Evolutionary conservation across 2,888 invertebrate species (phyloP).

Genomic region (Trachelus iudaicus): DNA sequence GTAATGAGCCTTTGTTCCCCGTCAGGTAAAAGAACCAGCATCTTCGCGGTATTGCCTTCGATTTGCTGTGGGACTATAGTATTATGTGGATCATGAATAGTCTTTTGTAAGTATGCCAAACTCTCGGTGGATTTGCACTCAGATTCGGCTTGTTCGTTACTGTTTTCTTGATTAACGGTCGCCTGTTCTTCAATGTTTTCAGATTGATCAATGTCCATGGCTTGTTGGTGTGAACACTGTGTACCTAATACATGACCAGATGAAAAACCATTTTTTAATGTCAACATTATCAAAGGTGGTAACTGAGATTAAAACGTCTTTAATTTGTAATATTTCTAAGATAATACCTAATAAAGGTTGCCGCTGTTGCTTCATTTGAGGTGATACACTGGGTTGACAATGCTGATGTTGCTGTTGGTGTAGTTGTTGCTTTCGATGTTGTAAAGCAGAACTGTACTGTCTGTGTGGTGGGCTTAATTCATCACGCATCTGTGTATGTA

Average conservation of each 20-base stretch:
- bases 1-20: conserved; percentile 86
- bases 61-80: conserved; percentile 60
- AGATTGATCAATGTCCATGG: conserved; percentile 30
- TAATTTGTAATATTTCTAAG: not conserved
- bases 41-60: conserved; percentile 74
- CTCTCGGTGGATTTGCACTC: conserved; percentile 45
- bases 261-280: not conserved
- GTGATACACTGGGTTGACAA: conserved; percentile 18
- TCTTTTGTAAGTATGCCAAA: conserved; percentile 53
- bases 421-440: conserved; percentile 49
- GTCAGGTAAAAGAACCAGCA: conserved; percentile 81
- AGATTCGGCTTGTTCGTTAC: conserved; percentile 34
- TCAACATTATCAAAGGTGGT: not conserved
- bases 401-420: conserved; percentile 26
- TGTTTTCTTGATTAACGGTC: conserved; percentile 31
- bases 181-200: conserved; percentile 30
- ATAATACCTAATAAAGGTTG: conserved; percentile 42
- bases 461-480: conserved; percentile 12
- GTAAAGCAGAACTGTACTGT: conserved; percentile 8
- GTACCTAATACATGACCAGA: not conserved
- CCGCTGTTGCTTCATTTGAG: conserved; percentile 33
- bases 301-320: not conserved
- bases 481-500: conserved; percentile 16
- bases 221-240: conserved; percentile 16
- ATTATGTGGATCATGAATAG: conserved; percentile 53